Percentiles rank a stretch among this genome's conserved stretches.
Conservation (phyloP, 2,888 invertebrate genomes). For the Aphidoletes aphidimyza region DNA sequence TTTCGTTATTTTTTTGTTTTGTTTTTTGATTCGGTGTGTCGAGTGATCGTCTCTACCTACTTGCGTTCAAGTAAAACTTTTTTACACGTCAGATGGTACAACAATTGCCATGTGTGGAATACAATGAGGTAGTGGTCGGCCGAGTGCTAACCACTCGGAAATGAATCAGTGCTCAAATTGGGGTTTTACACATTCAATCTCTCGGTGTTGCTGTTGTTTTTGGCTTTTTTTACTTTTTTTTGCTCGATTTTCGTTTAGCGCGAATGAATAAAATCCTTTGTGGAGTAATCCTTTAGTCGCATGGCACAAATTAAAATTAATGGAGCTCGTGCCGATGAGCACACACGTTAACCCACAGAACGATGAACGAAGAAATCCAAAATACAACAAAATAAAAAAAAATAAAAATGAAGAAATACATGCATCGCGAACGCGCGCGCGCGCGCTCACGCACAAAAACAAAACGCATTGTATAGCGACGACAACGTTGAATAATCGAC, state of each 20-base stretch:
- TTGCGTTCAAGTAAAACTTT: slow-evolving; percentile 30
- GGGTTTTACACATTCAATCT: slow-evolving; percentile 3
- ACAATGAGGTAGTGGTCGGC: background rate
- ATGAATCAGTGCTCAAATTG: slow-evolving; percentile 43
- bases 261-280: slow-evolving; percentile 45
- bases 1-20: background rate
- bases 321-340: slow-evolving; percentile 49
- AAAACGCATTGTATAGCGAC: background rate
- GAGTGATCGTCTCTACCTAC: background rate
- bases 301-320: slow-evolving; percentile 51
- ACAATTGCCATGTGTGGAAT: slow-evolving; percentile 42
- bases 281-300: slow-evolving; percentile 46
- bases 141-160: slow-evolving; percentile 29
- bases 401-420: background rate
- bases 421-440: no score
- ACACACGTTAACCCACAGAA: background rate
- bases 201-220: no score
- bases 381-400: background rate
- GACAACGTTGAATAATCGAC: background rate
- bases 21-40: no score
- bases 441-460: background rate
- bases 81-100: slow-evolving; percentile 37
- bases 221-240: background rate
- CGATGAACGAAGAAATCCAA: background rate
- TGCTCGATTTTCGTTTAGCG: background rate